These are phyloP conservation scores for Melipona quadrifasciata DNA, from an alignment of 1,140 invertebrate genomes.

Conservation along the genomic window DNA sequence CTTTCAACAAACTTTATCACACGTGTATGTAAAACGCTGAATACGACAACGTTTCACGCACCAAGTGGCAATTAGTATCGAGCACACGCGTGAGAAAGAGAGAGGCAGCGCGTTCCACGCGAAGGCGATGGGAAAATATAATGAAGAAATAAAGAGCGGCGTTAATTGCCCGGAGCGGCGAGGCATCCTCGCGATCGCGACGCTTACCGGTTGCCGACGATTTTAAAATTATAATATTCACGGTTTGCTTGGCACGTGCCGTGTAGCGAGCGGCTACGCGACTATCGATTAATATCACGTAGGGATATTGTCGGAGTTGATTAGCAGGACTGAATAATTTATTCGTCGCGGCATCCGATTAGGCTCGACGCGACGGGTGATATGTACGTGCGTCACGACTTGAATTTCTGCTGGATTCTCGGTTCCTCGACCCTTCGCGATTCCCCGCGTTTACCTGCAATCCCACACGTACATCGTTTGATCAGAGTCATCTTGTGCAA, in stretches of 20 bases:
- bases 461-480: no score
- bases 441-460: no score
- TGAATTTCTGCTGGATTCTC: no score
- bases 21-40: not conserved
- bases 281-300: not conserved
- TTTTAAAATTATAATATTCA: slow-evolving; percentile 7
- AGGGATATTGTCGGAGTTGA: not conserved
- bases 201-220: not conserved
- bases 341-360: not conserved
- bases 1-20: not conserved
- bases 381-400: no score
- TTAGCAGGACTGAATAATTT: not conserved
- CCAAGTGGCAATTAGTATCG: no score
- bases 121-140: not conserved
- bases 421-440: no score
- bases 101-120: not conserved
- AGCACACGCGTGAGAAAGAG: not conserved
- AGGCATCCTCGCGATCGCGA: not conserved
- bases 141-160: not conserved
- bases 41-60: not conserved
- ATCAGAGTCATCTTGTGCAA: no score
- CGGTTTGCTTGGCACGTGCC: not conserved
- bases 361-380: not conserved
- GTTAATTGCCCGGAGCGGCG: not conserved
- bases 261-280: not conserved